Conservation (phyloP, 2,113 vertebrate genomes). For the Laticauda colubrina region DNA sequence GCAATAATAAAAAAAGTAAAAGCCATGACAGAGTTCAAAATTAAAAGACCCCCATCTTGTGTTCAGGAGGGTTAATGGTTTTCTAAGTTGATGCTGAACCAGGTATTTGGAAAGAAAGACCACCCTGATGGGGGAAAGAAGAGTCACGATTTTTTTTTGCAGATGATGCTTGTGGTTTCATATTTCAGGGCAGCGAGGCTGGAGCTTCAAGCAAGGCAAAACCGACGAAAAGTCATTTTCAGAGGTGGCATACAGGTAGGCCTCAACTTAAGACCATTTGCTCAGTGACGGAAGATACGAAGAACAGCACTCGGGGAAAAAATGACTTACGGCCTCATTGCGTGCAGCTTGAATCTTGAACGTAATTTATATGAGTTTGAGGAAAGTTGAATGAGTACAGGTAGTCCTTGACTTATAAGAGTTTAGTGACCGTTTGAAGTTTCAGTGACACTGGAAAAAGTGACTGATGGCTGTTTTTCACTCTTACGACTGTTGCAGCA, state of each 20-base stretch:
- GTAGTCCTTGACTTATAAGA: too few species aligned
- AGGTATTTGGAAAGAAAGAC: neutral
- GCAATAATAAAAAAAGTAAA: slow-evolving; percentile 77
- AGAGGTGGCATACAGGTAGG: neutral
- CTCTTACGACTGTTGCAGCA: too few species aligned
- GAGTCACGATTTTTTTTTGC: neutral
- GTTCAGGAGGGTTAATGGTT: slow-evolving; percentile 41
- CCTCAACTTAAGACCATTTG: too few species aligned
- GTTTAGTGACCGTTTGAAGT: too few species aligned
- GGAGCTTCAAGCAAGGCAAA: neutral
- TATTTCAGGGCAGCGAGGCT: neutral
- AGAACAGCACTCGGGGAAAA: too few species aligned
- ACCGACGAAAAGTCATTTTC: neutral
- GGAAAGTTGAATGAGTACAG: too few species aligned
- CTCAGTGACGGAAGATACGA: too few species aligned
- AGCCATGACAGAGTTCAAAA: slow-evolving; percentile 63
- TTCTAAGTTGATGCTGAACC: neutral
- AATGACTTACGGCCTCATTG: too few species aligned
- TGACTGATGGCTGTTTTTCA: too few species aligned
- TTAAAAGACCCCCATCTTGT: slow-evolving; percentile 44
- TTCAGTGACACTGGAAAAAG: too few species aligned
- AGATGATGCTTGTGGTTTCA: neutral
- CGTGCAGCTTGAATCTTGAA: neutral
- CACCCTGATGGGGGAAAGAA: neutral
- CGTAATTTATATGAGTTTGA: neutral